Conservation (phyloP, 2,113 vertebrate genomes). For the Meleagris gallopavo region DNA sequence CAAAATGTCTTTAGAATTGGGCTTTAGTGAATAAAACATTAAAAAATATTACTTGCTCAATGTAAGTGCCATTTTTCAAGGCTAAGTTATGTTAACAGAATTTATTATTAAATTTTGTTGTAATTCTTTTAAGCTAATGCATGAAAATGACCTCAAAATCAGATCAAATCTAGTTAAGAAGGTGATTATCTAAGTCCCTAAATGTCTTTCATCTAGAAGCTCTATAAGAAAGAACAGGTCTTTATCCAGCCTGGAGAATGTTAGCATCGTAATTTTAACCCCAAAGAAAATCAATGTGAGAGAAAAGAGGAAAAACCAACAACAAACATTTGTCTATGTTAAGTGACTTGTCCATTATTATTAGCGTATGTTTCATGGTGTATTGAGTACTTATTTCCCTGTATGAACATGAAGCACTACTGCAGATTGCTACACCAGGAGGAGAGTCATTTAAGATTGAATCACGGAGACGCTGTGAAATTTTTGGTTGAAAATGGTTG, state of each 20-base stretch:
- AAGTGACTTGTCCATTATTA: background rate
- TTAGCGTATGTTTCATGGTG: background rate
- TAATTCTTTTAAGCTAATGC: constrained; percentile 69
- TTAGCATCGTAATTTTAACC: background rate
- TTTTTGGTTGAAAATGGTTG: constrained; percentile 58
- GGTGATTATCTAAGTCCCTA: constrained; percentile 45
- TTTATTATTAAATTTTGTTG: constrained; percentile 64
- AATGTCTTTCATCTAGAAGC: constrained; percentile 28
- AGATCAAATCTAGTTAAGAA: constrained; percentile 48
- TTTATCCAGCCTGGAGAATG: background rate
- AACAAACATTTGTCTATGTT: background rate
- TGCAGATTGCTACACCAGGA: constrained; percentile 27
- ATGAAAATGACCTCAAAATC: constrained; percentile 65
- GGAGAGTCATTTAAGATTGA: constrained; percentile 41
- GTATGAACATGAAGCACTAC: background rate
- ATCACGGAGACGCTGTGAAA: constrained; percentile 36
- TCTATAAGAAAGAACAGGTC: background rate
- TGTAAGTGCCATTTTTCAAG: constrained; percentile 44
- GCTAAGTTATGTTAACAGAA: constrained; percentile 59
- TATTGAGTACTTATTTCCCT: background rate
- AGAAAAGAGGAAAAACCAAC: background rate
- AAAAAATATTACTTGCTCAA: constrained; percentile 47
- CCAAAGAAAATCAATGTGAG: background rate
- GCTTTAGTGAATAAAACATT: constrained; percentile 58
- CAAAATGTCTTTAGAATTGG: constrained; percentile 55